Evolutionary conservation across 2,888 invertebrate species (phyloP), one percentile per base, ranked within the genome.

Genomic region (Endotricha flammealis): DNA sequence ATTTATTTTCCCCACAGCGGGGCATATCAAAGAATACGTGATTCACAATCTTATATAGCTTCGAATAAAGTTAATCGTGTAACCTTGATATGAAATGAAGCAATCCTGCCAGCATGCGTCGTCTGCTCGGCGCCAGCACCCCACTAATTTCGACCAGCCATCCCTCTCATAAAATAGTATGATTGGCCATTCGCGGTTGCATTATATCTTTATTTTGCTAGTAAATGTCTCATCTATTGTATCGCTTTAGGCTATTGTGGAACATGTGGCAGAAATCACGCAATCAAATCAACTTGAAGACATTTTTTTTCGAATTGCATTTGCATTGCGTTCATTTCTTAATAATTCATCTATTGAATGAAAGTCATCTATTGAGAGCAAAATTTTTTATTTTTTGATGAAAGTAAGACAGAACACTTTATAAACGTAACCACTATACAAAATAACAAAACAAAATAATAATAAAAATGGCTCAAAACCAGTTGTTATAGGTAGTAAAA

Each of bases 41-140:
- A 33, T 33, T 33, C 25, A 33, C 20, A 12, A 6, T 12, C 16
- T 11, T 25, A 11, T 25, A 33, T 27, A 8, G 17, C n/a, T 20
- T 20, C 25, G 16, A 27, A 8, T 41, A 42, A 54, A 42, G 50
- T 44, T 34, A 28, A 42, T 38, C 40, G 44, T 42, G 42, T 42
- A 44, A 39, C 41, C 48, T 52, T 59, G 54, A 56, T 57, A 20
- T 20, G 20, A 20, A 20, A 20, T 49, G 50, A 37, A 42, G 51
- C 50, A 44, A 52, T 50, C 57, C 53, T 49, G 52, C 48, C 41
- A 37, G 46, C 50, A 50, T 45, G 57, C 46, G 48, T 58, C 55
- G 68, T 50, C 67, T 52, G 20, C 35, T 36, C 47, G 80, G 77
- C 80, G 80, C 80, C 80, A 51, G 49, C 59, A 57, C 75, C 74